These are phyloP conservation scores for Hermodice carunculata DNA, from an alignment of 2,888 invertebrate species.

Conservation along the genomic window DNA sequence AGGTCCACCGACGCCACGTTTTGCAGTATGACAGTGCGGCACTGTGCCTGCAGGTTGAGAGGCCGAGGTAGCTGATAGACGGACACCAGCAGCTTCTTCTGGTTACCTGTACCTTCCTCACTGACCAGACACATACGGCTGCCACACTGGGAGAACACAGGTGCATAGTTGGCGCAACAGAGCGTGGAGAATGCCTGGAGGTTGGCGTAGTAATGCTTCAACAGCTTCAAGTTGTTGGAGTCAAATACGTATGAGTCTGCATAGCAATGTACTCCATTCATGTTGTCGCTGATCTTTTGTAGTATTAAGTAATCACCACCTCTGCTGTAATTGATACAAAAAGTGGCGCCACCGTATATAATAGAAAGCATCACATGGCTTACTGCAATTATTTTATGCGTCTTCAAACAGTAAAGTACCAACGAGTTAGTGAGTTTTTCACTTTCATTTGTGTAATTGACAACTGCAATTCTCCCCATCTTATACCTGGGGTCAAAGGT, in stretches of 20 bases:
- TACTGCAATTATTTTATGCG: slow-evolving; percentile 18
- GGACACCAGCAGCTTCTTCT: slow-evolving; percentile 24
- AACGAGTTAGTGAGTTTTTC: slow-evolving; percentile 31
- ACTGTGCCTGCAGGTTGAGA: slow-evolving; percentile 37
- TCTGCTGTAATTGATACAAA: slow-evolving; percentile 36
- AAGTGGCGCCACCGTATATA: slow-evolving; percentile 38
- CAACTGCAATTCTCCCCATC: slow-evolving; percentile 36
- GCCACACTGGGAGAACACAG: slow-evolving; percentile 40
- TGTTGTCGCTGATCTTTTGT: slow-evolving; percentile 42
- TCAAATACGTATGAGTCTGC: slow-evolving; percentile 42
- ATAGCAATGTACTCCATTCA: slow-evolving; percentile 36
- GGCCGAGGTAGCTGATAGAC: slow-evolving; percentile 41
- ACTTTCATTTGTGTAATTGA: slow-evolving; percentile 30
- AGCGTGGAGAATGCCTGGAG: slow-evolving; percentile 39
- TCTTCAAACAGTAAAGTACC: slow-evolving; percentile 31
- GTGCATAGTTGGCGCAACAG: slow-evolving; percentile 39
- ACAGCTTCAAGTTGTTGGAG: slow-evolving; percentile 31
- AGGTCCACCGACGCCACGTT: slow-evolving; percentile 12
- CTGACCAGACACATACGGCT: slow-evolving; percentile 41
- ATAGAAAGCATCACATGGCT: slow-evolving; percentile 35
- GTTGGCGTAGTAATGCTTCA: slow-evolving; percentile 35
- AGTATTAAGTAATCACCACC: slow-evolving; percentile 38
- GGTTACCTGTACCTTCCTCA: slow-evolving; percentile 23
- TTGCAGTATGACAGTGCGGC: slow-evolving; percentile 38
- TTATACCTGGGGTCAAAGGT: slow-evolving; percentile 41